Conservation (phyloP, 2,888 invertebrate genomes). For the Ichneumon xanthorius region DNA sequence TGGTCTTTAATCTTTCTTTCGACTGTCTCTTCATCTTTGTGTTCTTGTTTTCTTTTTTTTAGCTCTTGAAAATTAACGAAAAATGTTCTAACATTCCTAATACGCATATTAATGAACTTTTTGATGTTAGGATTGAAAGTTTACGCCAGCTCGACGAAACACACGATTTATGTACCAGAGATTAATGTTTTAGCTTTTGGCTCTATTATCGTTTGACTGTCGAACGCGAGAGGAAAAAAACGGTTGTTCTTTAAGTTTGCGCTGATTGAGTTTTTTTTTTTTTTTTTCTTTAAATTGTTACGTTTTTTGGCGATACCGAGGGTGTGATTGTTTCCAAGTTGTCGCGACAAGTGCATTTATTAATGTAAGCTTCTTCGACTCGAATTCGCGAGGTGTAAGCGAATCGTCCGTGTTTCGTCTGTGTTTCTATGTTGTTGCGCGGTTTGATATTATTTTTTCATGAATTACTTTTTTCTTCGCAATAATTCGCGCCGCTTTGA, state of each 20-base stretch:
- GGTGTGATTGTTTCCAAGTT: slow-evolving; percentile 61
- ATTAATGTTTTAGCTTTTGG: slow-evolving; percentile 20
- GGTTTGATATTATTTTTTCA: slow-evolving; percentile 1
- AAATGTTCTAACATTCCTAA: slow-evolving; percentile 65
- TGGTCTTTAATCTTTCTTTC: slow-evolving; percentile 16
- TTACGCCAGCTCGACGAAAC: slow-evolving; percentile 29
- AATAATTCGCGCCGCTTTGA: slow-evolving; percentile 8
- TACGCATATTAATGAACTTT: slow-evolving; percentile 46
- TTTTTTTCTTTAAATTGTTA: slow-evolving; percentile 63
- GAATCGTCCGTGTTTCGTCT: slow-evolving; percentile 12
- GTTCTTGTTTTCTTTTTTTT: slow-evolving; percentile 1
- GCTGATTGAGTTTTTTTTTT: slow-evolving; percentile 29
- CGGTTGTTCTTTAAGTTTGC: slow-evolving; percentile 64
- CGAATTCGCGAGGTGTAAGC: slow-evolving; percentile 21
- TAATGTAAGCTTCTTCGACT: slow-evolving; percentile 52
- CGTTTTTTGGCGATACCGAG: slow-evolving; percentile 54
- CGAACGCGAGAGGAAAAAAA: not conserved
- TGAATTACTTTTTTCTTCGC: not conserved
- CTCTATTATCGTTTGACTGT: slow-evolving; percentile 31
- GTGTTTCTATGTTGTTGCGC: slow-evolving; percentile 20
- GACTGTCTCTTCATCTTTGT: slow-evolving; percentile 7
- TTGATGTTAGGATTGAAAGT: slow-evolving; percentile 40
- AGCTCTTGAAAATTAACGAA: slow-evolving; percentile 46
- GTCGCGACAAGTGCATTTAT: slow-evolving; percentile 67
- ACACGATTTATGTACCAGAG: slow-evolving; percentile 48